phyloP scores from a whole-genome alignment of 2,888 invertebrate species.

The Mechanitis mazaeus region DNA sequence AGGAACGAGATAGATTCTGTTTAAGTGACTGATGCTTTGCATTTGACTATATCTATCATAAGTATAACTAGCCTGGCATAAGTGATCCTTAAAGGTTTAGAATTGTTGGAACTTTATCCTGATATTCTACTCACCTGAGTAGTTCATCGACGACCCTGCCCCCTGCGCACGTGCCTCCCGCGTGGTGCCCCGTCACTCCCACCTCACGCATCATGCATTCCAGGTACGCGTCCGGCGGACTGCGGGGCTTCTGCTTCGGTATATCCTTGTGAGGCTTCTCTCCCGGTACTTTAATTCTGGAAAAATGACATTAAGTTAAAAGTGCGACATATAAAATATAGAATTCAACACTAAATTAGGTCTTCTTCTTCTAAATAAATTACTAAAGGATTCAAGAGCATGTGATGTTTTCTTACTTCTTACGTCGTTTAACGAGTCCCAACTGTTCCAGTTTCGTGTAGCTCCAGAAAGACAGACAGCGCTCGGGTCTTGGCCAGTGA shows the following conservation, averaged over 20 bases:
- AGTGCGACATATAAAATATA: too few relatives aligned
- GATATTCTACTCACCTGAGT: slow-evolving; percentile 66
- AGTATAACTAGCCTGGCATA: too few relatives aligned
- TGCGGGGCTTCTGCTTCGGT: slow-evolving; percentile 28
- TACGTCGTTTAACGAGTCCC: slow-evolving; percentile 37
- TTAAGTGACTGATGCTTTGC: too few relatives aligned
- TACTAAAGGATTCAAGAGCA: neutral
- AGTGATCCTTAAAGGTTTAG: too few relatives aligned
- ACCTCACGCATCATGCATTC: slow-evolving; percentile 80
- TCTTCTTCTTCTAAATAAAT: too few relatives aligned
- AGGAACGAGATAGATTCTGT: too few relatives aligned
- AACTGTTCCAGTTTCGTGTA: slow-evolving; percentile 52
- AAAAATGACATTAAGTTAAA: neutral
- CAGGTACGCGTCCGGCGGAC: slow-evolving; percentile 73
- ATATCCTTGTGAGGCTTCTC: slow-evolving; percentile 10
- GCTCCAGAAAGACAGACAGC: slow-evolving; percentile 76
- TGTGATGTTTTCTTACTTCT: slow-evolving; percentile 21
- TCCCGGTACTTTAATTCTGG: slow-evolving; percentile 23
- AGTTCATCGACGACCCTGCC: slow-evolving; percentile 84
- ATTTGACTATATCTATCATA: too few relatives aligned
- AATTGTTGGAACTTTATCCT: too few relatives aligned
- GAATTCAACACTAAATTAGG: too few relatives aligned
- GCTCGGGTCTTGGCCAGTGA: slow-evolving; percentile 80
- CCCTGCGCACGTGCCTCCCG: slow-evolving; percentile 86
- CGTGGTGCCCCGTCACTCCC: slow-evolving; percentile 86